These are phyloP conservation scores for Orius insidiosus DNA, from an alignment of 1,140 invertebrate species.

Conservation along the genomic window DNA sequence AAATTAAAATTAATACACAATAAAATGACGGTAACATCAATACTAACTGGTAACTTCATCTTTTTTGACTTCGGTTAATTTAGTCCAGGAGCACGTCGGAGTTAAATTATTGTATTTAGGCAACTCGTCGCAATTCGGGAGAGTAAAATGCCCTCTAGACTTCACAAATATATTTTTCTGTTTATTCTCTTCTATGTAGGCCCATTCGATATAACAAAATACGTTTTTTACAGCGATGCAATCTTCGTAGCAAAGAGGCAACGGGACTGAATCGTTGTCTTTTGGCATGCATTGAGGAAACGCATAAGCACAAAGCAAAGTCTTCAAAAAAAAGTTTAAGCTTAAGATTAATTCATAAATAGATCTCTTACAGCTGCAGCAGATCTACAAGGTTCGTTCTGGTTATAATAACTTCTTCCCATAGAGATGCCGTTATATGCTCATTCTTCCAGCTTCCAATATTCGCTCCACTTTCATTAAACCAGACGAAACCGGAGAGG, in stretches of 20 bases:
- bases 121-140: constrained; percentile 69
- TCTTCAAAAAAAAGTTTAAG: constrained; percentile 21
- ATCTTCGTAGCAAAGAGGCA: constrained; percentile 79
- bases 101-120: constrained; percentile 41
- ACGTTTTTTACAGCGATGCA: constrained; percentile 76
- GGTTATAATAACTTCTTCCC: constrained; percentile 65
- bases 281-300: constrained; percentile 69
- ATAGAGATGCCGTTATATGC: constrained; percentile 59
- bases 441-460: constrained; percentile 65
- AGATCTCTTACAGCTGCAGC: constrained; percentile 51
- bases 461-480: constrained; percentile 46
- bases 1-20: constrained; percentile 4
- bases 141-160: constrained; percentile 66
- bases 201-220: constrained; percentile 88
- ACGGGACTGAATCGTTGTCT: constrained; percentile 31
- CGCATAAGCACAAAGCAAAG: constrained; percentile 76
- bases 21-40: constrained; percentile 7
- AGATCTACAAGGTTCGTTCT: constrained; percentile 63
- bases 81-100: constrained; percentile 58
- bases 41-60: constrained; percentile 53
- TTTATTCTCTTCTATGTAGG: constrained; percentile 75
- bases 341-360: not conserved
- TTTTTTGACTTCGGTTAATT: constrained; percentile 61
- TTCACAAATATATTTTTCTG: constrained; percentile 54
- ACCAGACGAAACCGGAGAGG: constrained; percentile 63